phyloP scores from a whole-genome alignment of 2,888 invertebrate genomes.

The Suillia variegata region DNA sequence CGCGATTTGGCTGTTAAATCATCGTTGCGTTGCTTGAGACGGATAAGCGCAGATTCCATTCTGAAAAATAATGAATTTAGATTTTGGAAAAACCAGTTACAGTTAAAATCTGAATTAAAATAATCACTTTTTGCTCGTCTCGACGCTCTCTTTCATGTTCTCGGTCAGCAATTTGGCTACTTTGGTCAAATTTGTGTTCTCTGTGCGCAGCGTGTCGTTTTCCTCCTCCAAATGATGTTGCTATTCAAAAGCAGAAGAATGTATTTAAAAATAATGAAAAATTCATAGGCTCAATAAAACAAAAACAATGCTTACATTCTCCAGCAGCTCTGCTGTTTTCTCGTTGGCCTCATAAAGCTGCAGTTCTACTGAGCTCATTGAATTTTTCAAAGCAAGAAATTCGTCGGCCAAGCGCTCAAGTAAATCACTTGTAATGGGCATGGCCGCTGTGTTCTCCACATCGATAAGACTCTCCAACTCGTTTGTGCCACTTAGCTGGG shows the following conservation, averaged over 20 bases:
- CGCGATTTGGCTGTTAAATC: conserved; percentile 51
- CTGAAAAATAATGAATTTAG: conserved; percentile 31
- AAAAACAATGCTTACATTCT: conserved; percentile 54
- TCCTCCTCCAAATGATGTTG: conserved; percentile 60
- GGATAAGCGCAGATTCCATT: conserved; percentile 59
- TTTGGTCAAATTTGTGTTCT: conserved; percentile 58
- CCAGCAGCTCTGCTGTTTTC: conserved; percentile 59
- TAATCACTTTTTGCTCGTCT: conserved; percentile 58
- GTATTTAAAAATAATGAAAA: neutral
- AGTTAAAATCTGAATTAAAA: too few species aligned
- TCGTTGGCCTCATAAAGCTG: conserved; percentile 61
- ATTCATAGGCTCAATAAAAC: too few species aligned
- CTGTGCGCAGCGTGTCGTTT: conserved; percentile 55
- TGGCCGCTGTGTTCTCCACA: conserved; percentile 42
- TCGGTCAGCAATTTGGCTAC: conserved; percentile 58
- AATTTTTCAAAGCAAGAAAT: conserved; percentile 52
- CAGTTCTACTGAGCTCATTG: conserved; percentile 54
- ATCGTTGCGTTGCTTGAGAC: conserved; percentile 58
- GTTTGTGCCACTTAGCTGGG: conserved; percentile 44
- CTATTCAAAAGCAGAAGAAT: too few species aligned
- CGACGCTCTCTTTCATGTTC: conserved; percentile 61
- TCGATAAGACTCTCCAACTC: conserved; percentile 58
- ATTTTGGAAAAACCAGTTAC: conserved; percentile 6
- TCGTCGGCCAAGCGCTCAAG: conserved; percentile 57
- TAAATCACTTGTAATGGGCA: conserved; percentile 48